Evolutionary conservation across 1,140 invertebrate species (phyloP).

Genomic region (Drosophila biarmipes): DNA sequence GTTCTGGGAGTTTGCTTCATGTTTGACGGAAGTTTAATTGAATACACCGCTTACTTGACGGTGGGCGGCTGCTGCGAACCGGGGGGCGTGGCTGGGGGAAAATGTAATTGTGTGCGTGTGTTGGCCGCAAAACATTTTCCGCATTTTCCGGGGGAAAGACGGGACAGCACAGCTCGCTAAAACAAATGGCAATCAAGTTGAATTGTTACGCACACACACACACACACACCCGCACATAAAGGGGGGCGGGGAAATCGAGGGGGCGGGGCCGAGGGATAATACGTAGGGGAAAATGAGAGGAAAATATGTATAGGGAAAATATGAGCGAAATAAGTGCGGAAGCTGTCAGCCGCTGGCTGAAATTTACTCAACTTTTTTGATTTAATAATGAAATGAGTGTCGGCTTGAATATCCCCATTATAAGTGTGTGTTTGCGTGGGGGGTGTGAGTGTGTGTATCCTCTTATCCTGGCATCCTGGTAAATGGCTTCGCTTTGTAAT

Average conservation of each 20-base stretch:
- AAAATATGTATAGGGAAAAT: constrained; percentile 25
- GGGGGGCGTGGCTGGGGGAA: background rate
- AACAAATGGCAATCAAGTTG: constrained; percentile 81
- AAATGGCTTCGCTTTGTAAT: constrained; percentile 47
- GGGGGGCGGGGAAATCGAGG: background rate
- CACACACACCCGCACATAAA: constrained; percentile 36
- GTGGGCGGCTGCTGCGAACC: constrained; percentile 3
- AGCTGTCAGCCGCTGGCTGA: constrained; percentile 51
- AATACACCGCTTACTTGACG: constrained; percentile 72
- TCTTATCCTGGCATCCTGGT: constrained; percentile 21
- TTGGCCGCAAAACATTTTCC: constrained; percentile 78
- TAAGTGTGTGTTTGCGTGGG: background rate
- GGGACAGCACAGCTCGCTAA: constrained; percentile 63
- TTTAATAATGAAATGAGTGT: constrained; percentile 75
- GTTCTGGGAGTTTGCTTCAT: constrained; percentile 58
- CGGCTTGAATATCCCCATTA: constrained; percentile 21
- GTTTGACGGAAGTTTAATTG: constrained; percentile 83
- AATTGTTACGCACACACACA: constrained; percentile 59
- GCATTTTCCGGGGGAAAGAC: constrained; percentile 34
- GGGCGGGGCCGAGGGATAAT: background rate
- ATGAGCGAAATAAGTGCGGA: constrained; percentile 21
- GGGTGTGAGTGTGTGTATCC: constrained; percentile 1
- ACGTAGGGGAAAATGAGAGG: background rate
- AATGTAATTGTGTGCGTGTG: constrained; percentile 49
- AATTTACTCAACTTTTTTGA: constrained; percentile 80